A percentile compares a stretch with the other conserved stretches of the same genome.
phyloP scores from a whole-genome alignment of 2,888 invertebrate genomes.

The Sminthurides aquaticus region DNA sequence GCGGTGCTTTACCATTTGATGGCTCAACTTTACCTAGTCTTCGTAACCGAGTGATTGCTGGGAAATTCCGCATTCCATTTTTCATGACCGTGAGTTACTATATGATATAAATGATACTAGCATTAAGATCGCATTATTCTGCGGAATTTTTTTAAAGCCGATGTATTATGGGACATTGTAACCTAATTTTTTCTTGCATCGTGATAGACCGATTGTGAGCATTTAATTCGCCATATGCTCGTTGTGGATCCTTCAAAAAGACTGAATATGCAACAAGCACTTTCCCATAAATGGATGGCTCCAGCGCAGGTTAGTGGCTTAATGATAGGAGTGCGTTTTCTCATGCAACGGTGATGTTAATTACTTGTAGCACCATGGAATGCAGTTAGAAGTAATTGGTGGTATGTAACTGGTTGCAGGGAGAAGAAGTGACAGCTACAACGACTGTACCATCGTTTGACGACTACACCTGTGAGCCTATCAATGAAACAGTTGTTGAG shows the following conservation, averaged over 20 bases:
- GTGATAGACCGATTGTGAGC: slow-evolving; percentile 82
- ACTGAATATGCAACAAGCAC: slow-evolving; percentile 83
- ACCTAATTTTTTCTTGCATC: too few relatives aligned
- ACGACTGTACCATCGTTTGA: slow-evolving; percentile 1
- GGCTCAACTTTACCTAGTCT: slow-evolving; percentile 86
- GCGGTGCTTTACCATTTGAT: slow-evolving; percentile 92
- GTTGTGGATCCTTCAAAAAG: slow-evolving; percentile 85
- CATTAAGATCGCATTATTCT: too few relatives aligned
- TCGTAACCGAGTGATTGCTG: slow-evolving; percentile 76
- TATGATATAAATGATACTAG: too few relatives aligned
- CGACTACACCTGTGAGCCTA: slow-evolving; percentile 45
- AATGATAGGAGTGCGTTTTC: background rate
- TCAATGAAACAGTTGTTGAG: slow-evolving; percentile 67
- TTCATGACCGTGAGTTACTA: slow-evolving; percentile 68
- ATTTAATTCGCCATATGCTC: slow-evolving; percentile 88
- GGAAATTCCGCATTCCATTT: slow-evolving; percentile 91
- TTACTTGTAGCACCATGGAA: too few relatives aligned
- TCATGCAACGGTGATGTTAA: too few relatives aligned
- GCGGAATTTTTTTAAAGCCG: too few relatives aligned
- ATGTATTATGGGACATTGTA: too few relatives aligned
- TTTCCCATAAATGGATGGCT: slow-evolving; percentile 81
- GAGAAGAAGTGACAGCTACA: background rate
- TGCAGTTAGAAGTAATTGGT: too few relatives aligned
- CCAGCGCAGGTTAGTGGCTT: slow-evolving; percentile 18
- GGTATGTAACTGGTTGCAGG: background rate